A percentile compares a stretch with the other conserved stretches of the same genome.
Conservation (phyloP, 2,888 invertebrate species). For the Tipula helvola region DNA sequence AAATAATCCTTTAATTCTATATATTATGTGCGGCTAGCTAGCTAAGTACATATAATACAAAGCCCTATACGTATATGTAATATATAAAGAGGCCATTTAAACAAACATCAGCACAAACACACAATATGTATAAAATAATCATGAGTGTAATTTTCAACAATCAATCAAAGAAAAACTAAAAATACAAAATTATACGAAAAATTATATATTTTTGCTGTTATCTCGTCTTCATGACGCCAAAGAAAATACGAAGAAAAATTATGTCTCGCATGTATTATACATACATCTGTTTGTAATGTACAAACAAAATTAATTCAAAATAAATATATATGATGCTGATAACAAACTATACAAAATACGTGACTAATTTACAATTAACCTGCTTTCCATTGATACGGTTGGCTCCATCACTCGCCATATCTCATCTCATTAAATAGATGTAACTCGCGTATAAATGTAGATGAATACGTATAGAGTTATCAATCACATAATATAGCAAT, state of each 20-base stretch:
- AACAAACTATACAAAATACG: background rate
- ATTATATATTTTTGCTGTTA: background rate
- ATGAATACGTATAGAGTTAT: background rate
- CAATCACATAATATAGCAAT: background rate
- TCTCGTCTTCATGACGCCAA: background rate
- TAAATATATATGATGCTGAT: background rate
- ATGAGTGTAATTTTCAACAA: background rate
- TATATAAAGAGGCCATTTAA: background rate
- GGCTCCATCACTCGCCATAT: background rate
- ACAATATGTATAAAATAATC: background rate
- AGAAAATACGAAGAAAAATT: background rate
- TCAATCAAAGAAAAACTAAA: background rate
- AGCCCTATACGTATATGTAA: too few species aligned
- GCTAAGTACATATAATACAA: background rate
- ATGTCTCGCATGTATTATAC: background rate
- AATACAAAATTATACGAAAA: background rate
- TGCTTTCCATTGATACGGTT: constrained; percentile 4
- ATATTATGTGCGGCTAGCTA: background rate
- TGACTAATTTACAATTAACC: constrained; percentile 4
- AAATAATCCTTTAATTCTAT: background rate
- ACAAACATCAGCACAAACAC: background rate
- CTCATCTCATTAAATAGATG: background rate
- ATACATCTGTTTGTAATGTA: background rate
- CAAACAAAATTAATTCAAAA: background rate
- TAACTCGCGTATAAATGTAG: background rate